Evolutionary conservation across 2,797 vertebrate genomes (phyloP), one percentile per base, ranked within the genome.

Genomic region (Neosalanx taihuensis): DNA sequence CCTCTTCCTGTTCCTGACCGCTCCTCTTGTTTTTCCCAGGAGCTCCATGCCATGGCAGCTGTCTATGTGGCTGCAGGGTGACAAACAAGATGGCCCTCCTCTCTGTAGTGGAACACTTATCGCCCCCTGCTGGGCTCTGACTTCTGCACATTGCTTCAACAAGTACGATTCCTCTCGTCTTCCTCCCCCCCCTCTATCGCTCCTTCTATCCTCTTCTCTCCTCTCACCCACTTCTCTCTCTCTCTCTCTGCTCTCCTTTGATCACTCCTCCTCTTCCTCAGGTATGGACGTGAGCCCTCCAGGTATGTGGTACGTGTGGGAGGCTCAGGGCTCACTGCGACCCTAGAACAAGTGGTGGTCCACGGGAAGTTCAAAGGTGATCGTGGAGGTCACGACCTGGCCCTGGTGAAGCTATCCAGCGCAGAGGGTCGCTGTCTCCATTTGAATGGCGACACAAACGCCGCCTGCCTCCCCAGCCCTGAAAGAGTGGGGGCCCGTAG

Each of bases 11-110:
- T 17, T 60, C 31, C 37, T 37, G 29, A 3, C 17, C 53, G 20
- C 10, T 51, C 58, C 0, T 0, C 46, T 72, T 41, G 18, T 26
- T 26, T 17, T 5, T 37, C 72, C 37, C 81, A 97, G 96, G 87
- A 94, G 93, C 0, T 82, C 91, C 0, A 96, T 95, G 95, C 95
- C 95, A 0, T 97, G 96, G 96, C 95, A 96, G 83, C 93, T 92
- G n/a, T 97, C 95, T 0, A 84, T 97, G 46, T 93, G 95, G 87
- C 85, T 95, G 57, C 93, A 84, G 73, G 93, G 93, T 49, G 90
- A 92, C 73, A 89, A 53, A 20, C 85, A 85, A 80, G 91, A 90
- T 7, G 89, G 90, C 7, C 90, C 89, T 5, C 91, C 96, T 71
- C 81, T 96, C 72, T 97, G 96, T 0, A 95, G 95, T 46, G 95